These are phyloP conservation scores for Graphium colonna DNA, from an alignment of 2,888 invertebrate species.

Conservation along the genomic window DNA sequence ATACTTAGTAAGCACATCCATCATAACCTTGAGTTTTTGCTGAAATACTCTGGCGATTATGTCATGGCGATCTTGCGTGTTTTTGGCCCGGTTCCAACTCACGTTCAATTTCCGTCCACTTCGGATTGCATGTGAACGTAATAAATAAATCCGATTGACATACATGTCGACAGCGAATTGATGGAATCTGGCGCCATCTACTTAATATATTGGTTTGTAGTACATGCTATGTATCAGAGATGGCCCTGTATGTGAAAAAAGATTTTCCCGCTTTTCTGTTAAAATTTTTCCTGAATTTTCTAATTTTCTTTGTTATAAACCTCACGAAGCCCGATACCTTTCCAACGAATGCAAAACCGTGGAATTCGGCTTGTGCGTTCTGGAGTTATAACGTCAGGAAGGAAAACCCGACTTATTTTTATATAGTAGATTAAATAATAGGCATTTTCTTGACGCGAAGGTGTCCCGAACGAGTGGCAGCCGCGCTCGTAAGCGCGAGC, in stretches of 20 bases:
- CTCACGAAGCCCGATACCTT: slow-evolving; percentile 33
- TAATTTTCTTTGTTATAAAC: slow-evolving; percentile 24
- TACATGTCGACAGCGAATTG: slow-evolving; percentile 28
- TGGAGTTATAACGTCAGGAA: slow-evolving; percentile 21
- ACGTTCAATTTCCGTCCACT: too few species aligned
- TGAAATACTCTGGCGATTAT: slow-evolving; percentile 15
- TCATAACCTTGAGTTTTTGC: too few species aligned
- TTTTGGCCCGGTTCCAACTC: too few species aligned
- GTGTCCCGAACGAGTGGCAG: too few species aligned
- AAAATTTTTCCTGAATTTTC: slow-evolving; percentile 7
- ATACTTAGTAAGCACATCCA: too few species aligned
- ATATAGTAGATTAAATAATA: slow-evolving; percentile 3
- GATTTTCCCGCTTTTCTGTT: slow-evolving; percentile 18
- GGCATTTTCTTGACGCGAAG: too few species aligned
- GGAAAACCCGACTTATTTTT: slow-evolving; percentile 12
- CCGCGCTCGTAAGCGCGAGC: too few species aligned
- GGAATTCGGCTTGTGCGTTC: slow-evolving; percentile 27
- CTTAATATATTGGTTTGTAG: slow-evolving; percentile 28
- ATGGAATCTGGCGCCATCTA: slow-evolving; percentile 21
- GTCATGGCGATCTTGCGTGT: too few species aligned
- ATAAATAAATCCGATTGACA: slow-evolving; percentile 20
- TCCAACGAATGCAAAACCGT: slow-evolving; percentile 34
- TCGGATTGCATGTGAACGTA: too few species aligned
- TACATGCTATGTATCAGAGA: slow-evolving; percentile 32
- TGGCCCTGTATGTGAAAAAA: slow-evolving; percentile 24